phyloP scores from a whole-genome alignment of 2,113 vertebrate genomes.

The Solea solea region DNA sequence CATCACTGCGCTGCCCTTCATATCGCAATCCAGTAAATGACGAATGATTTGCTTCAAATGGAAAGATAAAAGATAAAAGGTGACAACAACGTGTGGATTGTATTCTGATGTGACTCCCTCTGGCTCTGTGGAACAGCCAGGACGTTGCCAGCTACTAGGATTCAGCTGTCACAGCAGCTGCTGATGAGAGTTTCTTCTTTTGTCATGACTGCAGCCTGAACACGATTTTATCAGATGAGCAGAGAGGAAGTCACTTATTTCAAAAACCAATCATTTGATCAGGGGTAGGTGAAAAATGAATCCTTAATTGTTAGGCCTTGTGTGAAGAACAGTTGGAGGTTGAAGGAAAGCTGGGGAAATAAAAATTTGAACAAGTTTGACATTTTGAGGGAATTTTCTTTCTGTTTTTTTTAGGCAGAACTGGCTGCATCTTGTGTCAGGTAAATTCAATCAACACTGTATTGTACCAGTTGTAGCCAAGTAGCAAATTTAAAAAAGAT shows the following conservation, averaged over 20 bases:
- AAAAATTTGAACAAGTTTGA: no score
- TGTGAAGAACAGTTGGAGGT: no score
- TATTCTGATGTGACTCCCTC: slow-evolving; percentile 18
- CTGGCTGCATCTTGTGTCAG: no score
- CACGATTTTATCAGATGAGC: slow-evolving; percentile 13
- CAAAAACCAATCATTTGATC: slow-evolving; percentile 1
- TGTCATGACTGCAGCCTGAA: slow-evolving; percentile 1
- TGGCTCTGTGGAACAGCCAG: not conserved
- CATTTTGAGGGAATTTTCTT: no score
- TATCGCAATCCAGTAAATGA: slow-evolving; percentile 36
- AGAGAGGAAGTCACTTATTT: slow-evolving; percentile 29
- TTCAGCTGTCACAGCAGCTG: slow-evolving; percentile 7
- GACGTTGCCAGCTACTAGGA: not conserved
- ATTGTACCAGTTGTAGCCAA: no score
- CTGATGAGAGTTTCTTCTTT: slow-evolving; percentile 12
- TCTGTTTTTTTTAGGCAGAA: no score
- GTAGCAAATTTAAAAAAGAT: no score
- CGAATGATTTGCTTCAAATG: slow-evolving; percentile 66
- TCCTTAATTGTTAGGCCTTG: not conserved
- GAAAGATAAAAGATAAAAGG: slow-evolving; percentile 50
- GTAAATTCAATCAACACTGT: no score
- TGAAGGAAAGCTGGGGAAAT: no score
- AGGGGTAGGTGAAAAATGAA: not conserved
- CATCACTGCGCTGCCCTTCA: slow-evolving; percentile 4
- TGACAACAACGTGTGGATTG: slow-evolving; percentile 24